Evolutionary conservation across 2,888 invertebrate genomes (phyloP).

Genomic region (Ochropleura plecta): DNA sequence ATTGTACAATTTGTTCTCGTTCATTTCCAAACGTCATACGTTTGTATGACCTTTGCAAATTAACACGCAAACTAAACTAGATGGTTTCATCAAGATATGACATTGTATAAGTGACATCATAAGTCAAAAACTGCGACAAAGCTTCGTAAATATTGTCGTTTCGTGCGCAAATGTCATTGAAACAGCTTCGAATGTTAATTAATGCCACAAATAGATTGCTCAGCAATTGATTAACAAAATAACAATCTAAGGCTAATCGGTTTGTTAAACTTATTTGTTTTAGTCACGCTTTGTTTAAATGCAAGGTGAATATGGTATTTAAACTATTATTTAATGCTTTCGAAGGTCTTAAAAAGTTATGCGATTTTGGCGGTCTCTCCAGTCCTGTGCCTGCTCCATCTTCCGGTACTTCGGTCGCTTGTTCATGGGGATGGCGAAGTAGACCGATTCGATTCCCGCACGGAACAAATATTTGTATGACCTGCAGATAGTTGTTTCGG

Average conservation of each 20-base stretch:
- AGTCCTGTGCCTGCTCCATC: too few species aligned
- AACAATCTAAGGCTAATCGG: slow-evolving; percentile 21
- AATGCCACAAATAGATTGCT: slow-evolving; percentile 38
- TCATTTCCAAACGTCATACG: too few species aligned
- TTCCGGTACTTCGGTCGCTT: too few species aligned
- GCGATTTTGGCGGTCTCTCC: too few species aligned
- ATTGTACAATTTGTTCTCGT: too few species aligned
- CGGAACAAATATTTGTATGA: too few species aligned
- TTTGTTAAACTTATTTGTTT: slow-evolving; percentile 24
- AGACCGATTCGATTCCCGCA: too few species aligned
- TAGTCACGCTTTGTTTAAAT: slow-evolving; percentile 33
- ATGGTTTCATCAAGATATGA: neutral
- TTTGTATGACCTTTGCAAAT: too few species aligned
- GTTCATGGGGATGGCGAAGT: too few species aligned
- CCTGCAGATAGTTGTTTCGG: too few species aligned
- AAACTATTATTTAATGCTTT: neutral
- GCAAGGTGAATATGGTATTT: neutral
- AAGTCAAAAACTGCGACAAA: neutral
- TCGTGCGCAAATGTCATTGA: slow-evolving; percentile 47
- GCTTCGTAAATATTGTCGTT: slow-evolving; percentile 18
- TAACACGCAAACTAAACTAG: too few species aligned
- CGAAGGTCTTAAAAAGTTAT: too few species aligned
- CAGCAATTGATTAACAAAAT: slow-evolving; percentile 38
- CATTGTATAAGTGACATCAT: slow-evolving; percentile 18
- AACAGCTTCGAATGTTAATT: slow-evolving; percentile 41